Percentiles rank a stretch among this genome's conserved stretches.
phyloP scores from a whole-genome alignment of 1,140 invertebrate species.

The Cheumatopsyche charites region DNA sequence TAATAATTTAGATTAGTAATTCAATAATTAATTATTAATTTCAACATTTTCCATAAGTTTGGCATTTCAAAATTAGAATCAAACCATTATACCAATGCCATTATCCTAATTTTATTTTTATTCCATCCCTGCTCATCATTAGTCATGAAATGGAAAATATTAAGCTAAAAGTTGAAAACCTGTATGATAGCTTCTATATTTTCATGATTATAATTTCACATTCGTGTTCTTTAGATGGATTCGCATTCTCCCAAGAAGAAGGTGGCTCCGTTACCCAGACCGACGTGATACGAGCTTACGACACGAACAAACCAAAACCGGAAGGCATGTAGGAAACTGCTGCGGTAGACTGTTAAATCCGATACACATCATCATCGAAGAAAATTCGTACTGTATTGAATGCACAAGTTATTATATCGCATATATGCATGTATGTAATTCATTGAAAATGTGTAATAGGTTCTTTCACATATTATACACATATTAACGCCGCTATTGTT shows the following conservation, averaged over 20 bases:
- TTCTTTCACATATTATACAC: conserved; percentile 5
- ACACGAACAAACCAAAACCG: conserved; percentile 86
- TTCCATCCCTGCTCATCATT: too few species aligned
- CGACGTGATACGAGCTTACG: conserved; percentile 90
- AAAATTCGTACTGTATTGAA: conserved; percentile 35
- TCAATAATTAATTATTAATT: too few species aligned
- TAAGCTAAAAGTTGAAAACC: too few species aligned
- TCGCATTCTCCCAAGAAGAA: conserved; percentile 99
- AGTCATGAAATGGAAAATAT: too few species aligned
- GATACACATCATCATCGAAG: conserved; percentile 11
- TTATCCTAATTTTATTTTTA: neutral
- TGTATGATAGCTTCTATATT: too few species aligned
- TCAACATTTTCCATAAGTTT: too few species aligned
- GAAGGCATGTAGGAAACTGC: conserved; percentile 68
- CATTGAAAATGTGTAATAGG: conserved; percentile 11
- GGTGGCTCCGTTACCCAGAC: conserved; percentile 92
- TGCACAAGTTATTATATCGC: conserved; percentile 38
- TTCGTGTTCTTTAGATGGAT: conserved; percentile 77
- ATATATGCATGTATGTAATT: neutral
- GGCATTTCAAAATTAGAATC: neutral
- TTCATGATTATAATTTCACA: neutral
- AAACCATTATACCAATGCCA: neutral
- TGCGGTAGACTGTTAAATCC: conserved; percentile 46
- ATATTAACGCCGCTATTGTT: too few species aligned
- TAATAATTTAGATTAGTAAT: too few species aligned